Percentiles rank a stretch among this genome's conserved stretches.
These are phyloP conservation scores for Psix sp. DNA, from an alignment of 1,140 invertebrate species.

Conservation along the genomic window DNA sequence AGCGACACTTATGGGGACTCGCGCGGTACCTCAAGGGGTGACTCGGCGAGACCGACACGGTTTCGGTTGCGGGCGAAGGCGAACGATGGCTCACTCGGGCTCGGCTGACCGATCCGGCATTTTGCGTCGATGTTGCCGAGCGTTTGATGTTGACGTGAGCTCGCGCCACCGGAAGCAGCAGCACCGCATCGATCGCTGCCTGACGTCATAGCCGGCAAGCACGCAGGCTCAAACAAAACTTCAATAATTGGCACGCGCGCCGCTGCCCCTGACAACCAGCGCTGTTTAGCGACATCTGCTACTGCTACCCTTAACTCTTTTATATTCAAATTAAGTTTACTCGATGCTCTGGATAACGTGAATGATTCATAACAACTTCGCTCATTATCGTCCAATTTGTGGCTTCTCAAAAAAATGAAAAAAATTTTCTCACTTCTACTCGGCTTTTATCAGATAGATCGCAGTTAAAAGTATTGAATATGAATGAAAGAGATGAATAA, in stretches of 20 bases:
- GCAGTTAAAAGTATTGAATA: too few relatives aligned
- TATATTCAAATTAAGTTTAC: slow-evolving; percentile 34
- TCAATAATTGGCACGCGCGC: slow-evolving; percentile 49
- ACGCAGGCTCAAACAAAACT: slow-evolving; percentile 48
- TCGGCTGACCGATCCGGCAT: slow-evolving; percentile 48
- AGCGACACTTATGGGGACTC: too few relatives aligned
- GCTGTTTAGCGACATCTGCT: slow-evolving; percentile 53
- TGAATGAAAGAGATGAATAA: too few relatives aligned
- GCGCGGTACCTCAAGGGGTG: too few relatives aligned
- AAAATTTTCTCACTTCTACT: too few relatives aligned
- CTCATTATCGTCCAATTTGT: too few relatives aligned
- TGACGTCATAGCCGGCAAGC: slow-evolving; percentile 66
- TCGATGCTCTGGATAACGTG: slow-evolving; percentile 13
- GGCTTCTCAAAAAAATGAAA: too few relatives aligned
- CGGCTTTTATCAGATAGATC: too few relatives aligned
- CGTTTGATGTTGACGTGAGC: slow-evolving; percentile 63
- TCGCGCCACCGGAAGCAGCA: slow-evolving; percentile 66
- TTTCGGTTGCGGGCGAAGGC: too few relatives aligned
- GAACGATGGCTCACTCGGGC: background rate
- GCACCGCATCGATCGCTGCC: slow-evolving; percentile 68
- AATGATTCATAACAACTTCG: slow-evolving; percentile 19
- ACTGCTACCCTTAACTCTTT: slow-evolving; percentile 23
- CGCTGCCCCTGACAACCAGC: slow-evolving; percentile 33
- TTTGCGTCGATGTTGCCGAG: slow-evolving; percentile 58
- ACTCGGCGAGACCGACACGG: too few relatives aligned